Conservation (phyloP, 2,888 invertebrate species). For the Tricholauxania praeusta region DNA sequence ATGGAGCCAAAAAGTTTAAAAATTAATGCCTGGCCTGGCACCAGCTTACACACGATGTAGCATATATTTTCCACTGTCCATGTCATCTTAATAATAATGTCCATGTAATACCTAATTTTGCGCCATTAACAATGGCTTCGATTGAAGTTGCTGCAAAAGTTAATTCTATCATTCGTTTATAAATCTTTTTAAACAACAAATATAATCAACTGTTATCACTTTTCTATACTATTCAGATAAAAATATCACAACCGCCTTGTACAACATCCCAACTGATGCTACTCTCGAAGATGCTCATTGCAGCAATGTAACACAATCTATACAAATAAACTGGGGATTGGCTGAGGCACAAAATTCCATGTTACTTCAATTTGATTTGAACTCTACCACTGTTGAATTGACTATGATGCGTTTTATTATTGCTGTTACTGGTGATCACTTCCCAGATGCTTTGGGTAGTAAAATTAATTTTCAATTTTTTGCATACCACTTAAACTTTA, state of each 20-base stretch:
- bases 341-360: conserved; percentile 54
- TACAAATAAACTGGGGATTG: conserved; percentile 66
- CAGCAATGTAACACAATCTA: conserved; percentile 62
- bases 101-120: too few species aligned
- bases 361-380: conserved; percentile 67
- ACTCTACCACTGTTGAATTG: conserved; percentile 62
- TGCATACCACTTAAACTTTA: conserved; percentile 34
- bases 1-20: too few species aligned
- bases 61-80: too few species aligned
- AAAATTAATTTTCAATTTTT: conserved; percentile 21
- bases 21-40: too few species aligned
- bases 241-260: conserved; percentile 59
- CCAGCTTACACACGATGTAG: too few species aligned
- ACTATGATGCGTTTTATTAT: conserved; percentile 57
- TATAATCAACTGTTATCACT: background rate
- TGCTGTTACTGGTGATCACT: conserved; percentile 57
- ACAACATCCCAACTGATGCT: conserved; percentile 69
- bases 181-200: background rate
- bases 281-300: conserved; percentile 67
- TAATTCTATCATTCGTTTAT: too few species aligned
- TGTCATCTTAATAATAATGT: too few species aligned
- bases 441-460: conserved; percentile 65
- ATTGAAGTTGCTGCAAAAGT: too few species aligned
- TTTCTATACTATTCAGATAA: conserved; percentile 49
- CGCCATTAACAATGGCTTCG: too few species aligned